Percentiles rank a stretch among this genome's conserved stretches.
Evolutionary conservation across 1,140 invertebrate species (phyloP).

Genomic region (Sitobion miscanthi): DNA sequence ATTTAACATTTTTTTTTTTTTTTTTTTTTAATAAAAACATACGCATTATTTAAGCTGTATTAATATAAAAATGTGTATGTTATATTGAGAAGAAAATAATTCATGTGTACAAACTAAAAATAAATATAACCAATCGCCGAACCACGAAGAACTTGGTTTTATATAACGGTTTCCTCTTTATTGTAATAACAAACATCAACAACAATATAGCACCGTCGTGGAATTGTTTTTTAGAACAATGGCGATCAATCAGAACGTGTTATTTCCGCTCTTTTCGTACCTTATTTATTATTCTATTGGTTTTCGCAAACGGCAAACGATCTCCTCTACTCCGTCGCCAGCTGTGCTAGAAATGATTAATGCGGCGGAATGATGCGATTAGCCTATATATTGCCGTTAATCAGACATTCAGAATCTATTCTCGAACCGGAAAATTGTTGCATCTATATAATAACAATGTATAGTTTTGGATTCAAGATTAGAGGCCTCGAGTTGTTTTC

Average conservation of each 20-base stretch:
- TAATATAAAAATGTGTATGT: not conserved
- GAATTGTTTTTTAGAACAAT: constrained; percentile 10
- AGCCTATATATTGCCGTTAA: not conserved
- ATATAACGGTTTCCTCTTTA: not conserved
- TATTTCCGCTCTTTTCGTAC: not conserved
- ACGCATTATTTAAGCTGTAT: not conserved
- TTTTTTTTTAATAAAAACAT: not conserved
- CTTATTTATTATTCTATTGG: constrained; percentile 17
- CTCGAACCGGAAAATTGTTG: constrained; percentile 6
- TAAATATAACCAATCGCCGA: not conserved
- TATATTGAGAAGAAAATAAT: not conserved
- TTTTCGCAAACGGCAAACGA: not conserved
- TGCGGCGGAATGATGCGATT: not conserved
- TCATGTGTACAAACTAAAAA: not conserved
- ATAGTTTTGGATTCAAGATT: not conserved
- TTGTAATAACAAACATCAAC: not conserved
- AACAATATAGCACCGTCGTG: not conserved
- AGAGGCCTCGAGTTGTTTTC: not conserved
- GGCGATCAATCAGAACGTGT: constrained; percentile 12
- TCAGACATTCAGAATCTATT: not conserved
- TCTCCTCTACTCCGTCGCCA: not conserved
- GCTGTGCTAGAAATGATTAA: not conserved
- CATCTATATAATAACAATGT: not conserved
- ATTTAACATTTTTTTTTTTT: not conserved
- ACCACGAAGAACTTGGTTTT: not conserved